A percentile compares a stretch with the other conserved stretches of the same genome.
phyloP scores from a whole-genome alignment of 2,888 invertebrate genomes.

The Leptinotarsa juncta region DNA sequence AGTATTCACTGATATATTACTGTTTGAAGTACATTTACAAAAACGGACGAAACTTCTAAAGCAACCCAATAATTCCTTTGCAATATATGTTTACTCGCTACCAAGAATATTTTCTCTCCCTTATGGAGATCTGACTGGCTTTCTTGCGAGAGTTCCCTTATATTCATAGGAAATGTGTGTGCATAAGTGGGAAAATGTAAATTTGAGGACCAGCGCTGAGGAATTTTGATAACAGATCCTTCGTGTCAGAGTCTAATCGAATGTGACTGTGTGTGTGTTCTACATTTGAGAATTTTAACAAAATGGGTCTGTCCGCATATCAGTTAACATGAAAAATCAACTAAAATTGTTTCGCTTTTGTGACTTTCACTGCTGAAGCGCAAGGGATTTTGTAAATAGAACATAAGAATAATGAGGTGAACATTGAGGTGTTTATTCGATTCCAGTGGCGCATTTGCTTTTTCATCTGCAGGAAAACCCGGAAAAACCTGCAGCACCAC shows the following conservation, averaged over 20 bases:
- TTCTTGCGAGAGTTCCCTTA: not conserved
- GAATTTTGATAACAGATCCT: not conserved
- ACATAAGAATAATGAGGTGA: too few relatives aligned
- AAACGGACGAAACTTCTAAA: too few relatives aligned
- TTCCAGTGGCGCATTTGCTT: too few relatives aligned
- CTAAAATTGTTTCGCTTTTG: not conserved
- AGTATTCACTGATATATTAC: too few relatives aligned
- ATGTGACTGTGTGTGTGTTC: not conserved
- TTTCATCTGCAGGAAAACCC: too few relatives aligned
- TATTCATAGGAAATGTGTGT: constrained; percentile 22
- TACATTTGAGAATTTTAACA: not conserved
- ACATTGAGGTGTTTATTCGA: too few relatives aligned
- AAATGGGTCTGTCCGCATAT: not conserved
- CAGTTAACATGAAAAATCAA: not conserved
- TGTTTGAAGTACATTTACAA: too few relatives aligned
- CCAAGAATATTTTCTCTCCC: constrained; percentile 3
- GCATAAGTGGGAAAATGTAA: constrained; percentile 30
- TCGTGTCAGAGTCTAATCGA: not conserved
- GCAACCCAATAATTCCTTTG: too few relatives aligned
- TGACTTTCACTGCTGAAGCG: too few relatives aligned
- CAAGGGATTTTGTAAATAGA: too few relatives aligned
- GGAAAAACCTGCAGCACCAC: too few relatives aligned
- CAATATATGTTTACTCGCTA: not conserved
- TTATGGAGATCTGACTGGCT: constrained; percentile 26
- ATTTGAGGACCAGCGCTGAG: constrained; percentile 14